Base-by-base conservation (phyloP, 1,140 invertebrate genomes). In the Caenorhabditis tropicalis region DNA sequence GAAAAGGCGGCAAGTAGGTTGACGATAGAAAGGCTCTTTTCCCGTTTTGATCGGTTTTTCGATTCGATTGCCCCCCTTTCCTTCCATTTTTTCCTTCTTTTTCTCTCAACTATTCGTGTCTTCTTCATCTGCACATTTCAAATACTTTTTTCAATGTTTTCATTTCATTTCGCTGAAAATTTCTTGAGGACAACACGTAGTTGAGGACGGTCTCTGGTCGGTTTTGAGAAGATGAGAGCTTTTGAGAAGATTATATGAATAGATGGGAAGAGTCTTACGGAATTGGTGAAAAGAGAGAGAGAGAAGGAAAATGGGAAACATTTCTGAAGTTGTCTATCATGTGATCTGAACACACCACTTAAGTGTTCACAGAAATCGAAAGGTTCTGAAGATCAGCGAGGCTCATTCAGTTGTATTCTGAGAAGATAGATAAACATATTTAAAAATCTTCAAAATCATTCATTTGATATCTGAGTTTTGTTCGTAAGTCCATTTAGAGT, bases 171-270 rank as follows among this genome's bases (percentile, higher is more conserved):
- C 43, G 65, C 65, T 56, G 33, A 24, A 74, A 74, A 74, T n/a
- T 74, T 74, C 65, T 24, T 27, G 9, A 24, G 36, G 36, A 43
- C 65, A 74, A 74, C 36, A 56, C 53, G 16, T 4, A 16, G 21
- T 19, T 36, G 36, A 43, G 24, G 36, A 74, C 65, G 65, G 65
- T 74, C 65, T 12, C 12, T 74, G 65, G 36, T 74, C 65, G 36
- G 36, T 58, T n/a, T 74, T 43, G 31, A 65, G 58, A 7, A 36
- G 65, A 74, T 74, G 65, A 43, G 36, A 74, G 65, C 65, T 74
- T 74, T 74, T 74, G 65, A 43, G 65, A 74, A 74, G 65, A 74
- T 74, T 74, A 74, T 74, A 74, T 74, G 65, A 74, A 74, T 74
- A 43, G 65, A 74, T 4, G 29, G 29, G 24, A 58, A 74, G 33